phyloP scores from a whole-genome alignment of 2,888 invertebrate genomes.

The Malthinus seriepunctatus region DNA sequence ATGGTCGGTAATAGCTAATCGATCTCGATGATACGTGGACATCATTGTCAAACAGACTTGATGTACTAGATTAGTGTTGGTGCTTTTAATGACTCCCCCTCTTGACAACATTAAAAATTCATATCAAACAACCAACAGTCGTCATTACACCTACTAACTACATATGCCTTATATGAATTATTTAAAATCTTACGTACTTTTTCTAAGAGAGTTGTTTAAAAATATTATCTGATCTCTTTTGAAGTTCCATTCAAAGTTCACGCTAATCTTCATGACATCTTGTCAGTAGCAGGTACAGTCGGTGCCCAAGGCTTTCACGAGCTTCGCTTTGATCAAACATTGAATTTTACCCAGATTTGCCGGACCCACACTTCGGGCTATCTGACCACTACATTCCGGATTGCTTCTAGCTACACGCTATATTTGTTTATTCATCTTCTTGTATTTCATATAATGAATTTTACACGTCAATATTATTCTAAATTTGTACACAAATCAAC shows the following conservation, averaged over 20 bases:
- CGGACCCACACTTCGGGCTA: slow-evolving; percentile 26
- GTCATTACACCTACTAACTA: background rate
- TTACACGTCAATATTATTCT: slow-evolving; percentile 11
- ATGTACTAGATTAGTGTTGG: background rate
- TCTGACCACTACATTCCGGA: slow-evolving; percentile 26
- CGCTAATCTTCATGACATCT: slow-evolving; percentile 26
- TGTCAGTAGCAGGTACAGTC: slow-evolving; percentile 27
- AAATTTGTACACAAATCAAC: background rate
- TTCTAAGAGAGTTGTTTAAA: background rate
- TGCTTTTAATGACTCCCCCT: background rate
- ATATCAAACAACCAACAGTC: background rate
- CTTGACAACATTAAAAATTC: background rate
- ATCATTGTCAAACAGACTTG: slow-evolving; percentile 21
- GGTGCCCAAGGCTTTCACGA: slow-evolving; percentile 20
- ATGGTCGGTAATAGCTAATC: slow-evolving; percentile 28
- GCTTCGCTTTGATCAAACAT: slow-evolving; percentile 35
- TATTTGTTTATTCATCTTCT: slow-evolving; percentile 20
- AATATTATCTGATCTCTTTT: slow-evolving; percentile 14
- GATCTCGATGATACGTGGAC: slow-evolving; percentile 25
- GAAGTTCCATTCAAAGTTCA: slow-evolving; percentile 14
- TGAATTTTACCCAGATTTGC: slow-evolving; percentile 31
- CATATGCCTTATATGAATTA: background rate
- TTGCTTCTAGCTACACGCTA: slow-evolving; percentile 9
- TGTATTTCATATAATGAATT: slow-evolving; percentile 10
- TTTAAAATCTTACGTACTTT: background rate